Evolutionary conservation across 1,140 invertebrate genomes (phyloP).

Genomic region (Planococcus citri): DNA sequence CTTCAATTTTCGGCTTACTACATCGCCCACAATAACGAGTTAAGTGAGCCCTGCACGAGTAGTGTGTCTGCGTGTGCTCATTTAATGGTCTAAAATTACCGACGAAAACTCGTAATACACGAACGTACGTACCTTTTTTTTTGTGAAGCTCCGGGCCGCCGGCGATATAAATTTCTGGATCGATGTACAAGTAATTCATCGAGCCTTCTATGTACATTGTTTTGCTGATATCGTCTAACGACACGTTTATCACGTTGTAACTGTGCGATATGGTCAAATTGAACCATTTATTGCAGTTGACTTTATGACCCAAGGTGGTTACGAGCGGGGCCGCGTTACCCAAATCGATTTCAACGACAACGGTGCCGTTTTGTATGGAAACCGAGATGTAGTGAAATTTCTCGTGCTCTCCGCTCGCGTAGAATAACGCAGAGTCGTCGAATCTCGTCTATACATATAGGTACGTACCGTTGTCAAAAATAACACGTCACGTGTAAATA

Average conservation of each 20-base stretch:
- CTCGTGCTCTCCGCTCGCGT: constrained; percentile 72
- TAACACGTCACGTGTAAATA: constrained; percentile 10
- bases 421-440: constrained; percentile 75
- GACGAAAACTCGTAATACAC: too few species aligned
- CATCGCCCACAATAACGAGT: too few species aligned
- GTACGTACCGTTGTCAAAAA: too few species aligned
- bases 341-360: constrained; percentile 70
- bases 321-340: constrained; percentile 48
- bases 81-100: too few species aligned
- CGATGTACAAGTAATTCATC: constrained; percentile 69
- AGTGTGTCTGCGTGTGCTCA: too few species aligned
- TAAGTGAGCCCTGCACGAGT: too few species aligned
- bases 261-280: constrained; percentile 76
- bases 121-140: constrained; percentile 28
- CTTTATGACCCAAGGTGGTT: constrained; percentile 49
- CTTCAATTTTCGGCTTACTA: too few species aligned
- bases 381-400: constrained; percentile 65
- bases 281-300: constrained; percentile 70
- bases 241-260: constrained; percentile 53
- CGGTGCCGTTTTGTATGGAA: constrained; percentile 60
- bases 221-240: constrained; percentile 56
- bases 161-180: constrained; percentile 85
- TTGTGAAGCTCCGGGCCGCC: constrained; percentile 67
- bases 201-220: constrained; percentile 54
- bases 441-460: constrained; percentile 73